These are phyloP conservation scores for Hydrotaea diabolus DNA, from an alignment of 2,888 invertebrate genomes.

Conservation along the genomic window DNA sequence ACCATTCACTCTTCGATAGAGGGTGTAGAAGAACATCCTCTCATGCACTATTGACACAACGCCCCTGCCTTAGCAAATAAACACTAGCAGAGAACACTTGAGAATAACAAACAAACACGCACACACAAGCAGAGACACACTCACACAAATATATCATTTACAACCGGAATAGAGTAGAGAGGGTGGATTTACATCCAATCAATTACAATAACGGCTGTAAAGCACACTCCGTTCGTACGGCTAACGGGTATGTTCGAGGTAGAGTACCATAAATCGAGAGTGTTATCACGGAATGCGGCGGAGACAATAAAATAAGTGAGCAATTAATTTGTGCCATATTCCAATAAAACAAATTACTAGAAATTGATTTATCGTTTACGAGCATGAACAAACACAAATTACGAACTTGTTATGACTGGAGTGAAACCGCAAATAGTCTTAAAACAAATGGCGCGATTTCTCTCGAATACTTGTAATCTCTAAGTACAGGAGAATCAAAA, in stretches of 20 bases:
- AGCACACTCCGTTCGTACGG: neutral
- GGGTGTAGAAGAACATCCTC: too few species aligned
- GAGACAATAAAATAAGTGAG: neutral
- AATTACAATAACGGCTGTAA: slow-evolving; percentile 19
- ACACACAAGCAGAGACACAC: neutral
- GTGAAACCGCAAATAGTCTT: neutral
- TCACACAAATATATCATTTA: neutral
- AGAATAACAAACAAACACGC: neutral
- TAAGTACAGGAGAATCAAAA: neutral
- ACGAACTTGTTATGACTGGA: neutral
- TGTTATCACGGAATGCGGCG: neutral
- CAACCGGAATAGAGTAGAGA: neutral
- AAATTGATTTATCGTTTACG: neutral
- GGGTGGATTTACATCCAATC: slow-evolving; percentile 24
- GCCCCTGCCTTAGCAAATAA: neutral
- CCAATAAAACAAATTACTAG: neutral
- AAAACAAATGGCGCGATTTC: neutral
- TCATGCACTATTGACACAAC: neutral
- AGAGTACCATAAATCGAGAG: neutral
- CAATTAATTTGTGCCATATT: neutral
- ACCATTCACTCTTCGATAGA: too few species aligned
- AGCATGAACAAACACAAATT: neutral
- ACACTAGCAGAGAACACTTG: slow-evolving; percentile 8
- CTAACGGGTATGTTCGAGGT: neutral
- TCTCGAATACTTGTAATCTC: neutral